A percentile compares a stretch with the other conserved stretches of the same genome.
Evolutionary conservation across 1,140 invertebrate species (phyloP).

Genomic region (Aphis gossypii): DNA sequence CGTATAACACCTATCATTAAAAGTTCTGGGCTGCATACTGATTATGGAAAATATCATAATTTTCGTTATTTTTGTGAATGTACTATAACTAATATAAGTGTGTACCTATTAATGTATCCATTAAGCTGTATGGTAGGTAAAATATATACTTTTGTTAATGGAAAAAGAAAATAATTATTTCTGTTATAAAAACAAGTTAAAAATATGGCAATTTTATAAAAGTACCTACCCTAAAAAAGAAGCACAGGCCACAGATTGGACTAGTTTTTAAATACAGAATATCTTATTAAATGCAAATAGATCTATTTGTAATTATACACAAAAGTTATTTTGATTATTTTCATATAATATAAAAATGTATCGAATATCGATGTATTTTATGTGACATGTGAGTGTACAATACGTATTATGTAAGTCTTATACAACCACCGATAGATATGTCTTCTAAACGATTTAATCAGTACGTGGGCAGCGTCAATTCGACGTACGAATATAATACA

Average conservation of each 20-base stretch:
- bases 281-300: not conserved
- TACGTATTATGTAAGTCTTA: not conserved
- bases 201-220: not conserved
- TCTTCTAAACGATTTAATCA: not conserved
- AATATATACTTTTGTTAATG: not conserved
- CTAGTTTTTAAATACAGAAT: too few species aligned
- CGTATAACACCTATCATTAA: not conserved
- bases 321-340: constrained; percentile 10
- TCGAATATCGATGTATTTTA: not conserved
- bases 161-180: not conserved
- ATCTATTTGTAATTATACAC: not conserved
- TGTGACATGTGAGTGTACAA: not conserved
- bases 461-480: not conserved
- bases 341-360: not conserved
- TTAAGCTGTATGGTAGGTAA: not conserved
- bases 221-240: not conserved
- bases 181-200: not conserved
- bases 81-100: too few species aligned
- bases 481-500: not conserved
- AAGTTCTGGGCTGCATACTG: too few species aligned
- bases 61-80: not conserved
- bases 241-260: too few species aligned
- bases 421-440: not conserved
- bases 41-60: not conserved
- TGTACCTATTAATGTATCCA: too few species aligned